Evolutionary conservation across 2,888 invertebrate genomes (phyloP), one percentile per base, ranked within the genome.

Genomic region (Cosmopolites sordidus): DNA sequence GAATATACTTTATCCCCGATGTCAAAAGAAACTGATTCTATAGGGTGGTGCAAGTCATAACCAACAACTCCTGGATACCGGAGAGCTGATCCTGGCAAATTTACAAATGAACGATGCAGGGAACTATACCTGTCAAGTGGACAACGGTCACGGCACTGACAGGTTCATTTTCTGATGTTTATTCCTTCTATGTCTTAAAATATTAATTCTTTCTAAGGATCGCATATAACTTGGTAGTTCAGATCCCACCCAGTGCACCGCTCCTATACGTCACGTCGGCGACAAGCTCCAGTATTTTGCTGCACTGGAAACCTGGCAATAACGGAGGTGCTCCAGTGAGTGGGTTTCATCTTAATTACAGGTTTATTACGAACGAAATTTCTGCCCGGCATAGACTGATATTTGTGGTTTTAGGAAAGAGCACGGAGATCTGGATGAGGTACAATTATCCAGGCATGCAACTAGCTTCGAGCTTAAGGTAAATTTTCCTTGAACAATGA

Each of bases 181-280:
- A 6, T 27, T 27, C 9, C 27, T 27, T 27, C 27, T 6, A n/a
- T n/a, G n/a, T n/a, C 27, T 27, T 27, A 9, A 9, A 27, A 27
- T 27, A 12, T 12, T 12, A 38, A 12, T 38, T 38, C 5, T 22
- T 43, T 46, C 22, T 5, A 40, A 56, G 57, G 38, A 53, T 84
- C 5, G 79, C 80, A 1, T 84, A 84, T 66, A 75, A 77, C 46
- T 73, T 86, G n/a, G 74, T 82, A 16, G 84, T 87, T 0, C 84
- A 86, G 77, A 88, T 87, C 42, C 86, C 88, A 8, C 89, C 89
- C 0, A 78, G 80, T 29, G 82, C 88, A 0, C 89, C 90, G 0
- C 78, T 83, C 3, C 74, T 89, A 1, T 86, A 85, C 62, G 83
- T 89, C 2, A 85, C 86, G 2, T 86, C 86, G 65, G 85, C 87